Conservation (phyloP, 2,797 vertebrate genomes). For the Lepilemur ruficaudatus region DNA sequence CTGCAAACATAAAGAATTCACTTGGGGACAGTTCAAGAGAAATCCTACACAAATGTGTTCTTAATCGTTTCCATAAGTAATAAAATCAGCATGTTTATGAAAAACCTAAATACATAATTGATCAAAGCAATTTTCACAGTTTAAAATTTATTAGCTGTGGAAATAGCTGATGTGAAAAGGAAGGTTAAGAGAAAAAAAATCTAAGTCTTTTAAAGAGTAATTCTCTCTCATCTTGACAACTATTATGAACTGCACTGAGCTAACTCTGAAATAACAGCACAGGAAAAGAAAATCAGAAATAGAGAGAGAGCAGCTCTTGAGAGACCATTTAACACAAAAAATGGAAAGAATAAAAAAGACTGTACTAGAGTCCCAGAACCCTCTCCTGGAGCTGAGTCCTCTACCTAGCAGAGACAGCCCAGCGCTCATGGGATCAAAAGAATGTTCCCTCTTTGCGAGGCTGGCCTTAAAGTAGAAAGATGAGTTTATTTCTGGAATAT, state of each 20-base stretch:
- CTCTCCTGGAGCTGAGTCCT: not conserved
- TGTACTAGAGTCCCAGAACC: not conserved
- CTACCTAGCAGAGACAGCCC: not conserved
- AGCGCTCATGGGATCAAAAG: not conserved
- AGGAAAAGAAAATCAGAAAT: not conserved
- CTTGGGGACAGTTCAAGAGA: constrained; percentile 19
- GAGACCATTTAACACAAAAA: not conserved
- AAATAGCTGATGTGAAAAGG: constrained; percentile 66
- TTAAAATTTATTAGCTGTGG: constrained; percentile 76
- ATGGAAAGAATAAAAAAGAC: not conserved
- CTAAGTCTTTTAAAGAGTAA: constrained; percentile 41
- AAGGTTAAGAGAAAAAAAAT: constrained; percentile 52
- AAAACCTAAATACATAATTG: constrained; percentile 78
- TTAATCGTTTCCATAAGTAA: constrained; percentile 67
- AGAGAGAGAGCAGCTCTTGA: not conserved
- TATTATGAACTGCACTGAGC: not conserved
- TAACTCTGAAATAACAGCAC: constrained; percentile 29
- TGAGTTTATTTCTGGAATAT: not conserved
- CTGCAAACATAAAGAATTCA: constrained; percentile 65
- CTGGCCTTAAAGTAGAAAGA: not conserved
- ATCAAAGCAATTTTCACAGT: constrained; percentile 78
- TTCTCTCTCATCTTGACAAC: constrained; percentile 59
- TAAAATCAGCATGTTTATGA: constrained; percentile 73
- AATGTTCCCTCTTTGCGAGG: not conserved
- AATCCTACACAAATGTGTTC: constrained; percentile 48